A percentile compares a stretch with the other conserved stretches of the same genome.
phyloP scores from a whole-genome alignment of 2,113 vertebrate species.

The Notechis scutatus region DNA sequence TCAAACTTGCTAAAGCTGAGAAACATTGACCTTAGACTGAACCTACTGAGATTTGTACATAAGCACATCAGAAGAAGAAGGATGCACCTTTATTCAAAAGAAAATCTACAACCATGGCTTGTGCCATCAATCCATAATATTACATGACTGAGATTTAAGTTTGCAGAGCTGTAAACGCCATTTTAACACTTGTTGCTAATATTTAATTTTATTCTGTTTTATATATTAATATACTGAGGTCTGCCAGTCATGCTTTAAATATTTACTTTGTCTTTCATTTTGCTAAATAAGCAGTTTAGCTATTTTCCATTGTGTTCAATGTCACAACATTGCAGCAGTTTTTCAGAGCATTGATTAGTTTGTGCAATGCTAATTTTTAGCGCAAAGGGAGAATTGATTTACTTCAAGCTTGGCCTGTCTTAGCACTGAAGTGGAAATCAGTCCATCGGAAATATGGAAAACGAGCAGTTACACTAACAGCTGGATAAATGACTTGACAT shows the following conservation, averaged over 20 bases:
- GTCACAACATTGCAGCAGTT: constrained; percentile 63
- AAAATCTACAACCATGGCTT: neutral
- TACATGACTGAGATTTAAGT: neutral
- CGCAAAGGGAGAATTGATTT: constrained; percentile 69
- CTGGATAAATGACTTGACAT: constrained; percentile 81
- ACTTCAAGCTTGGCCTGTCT: constrained; percentile 76
- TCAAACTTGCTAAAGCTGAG: neutral
- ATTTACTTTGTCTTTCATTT: constrained; percentile 31
- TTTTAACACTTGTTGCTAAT: constrained; percentile 58
- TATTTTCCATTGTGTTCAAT: constrained; percentile 61
- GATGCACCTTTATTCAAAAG: neutral
- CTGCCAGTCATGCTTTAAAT: constrained; percentile 14
- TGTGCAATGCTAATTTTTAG: constrained; percentile 68
- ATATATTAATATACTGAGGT: constrained; percentile 12
- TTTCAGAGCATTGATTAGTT: constrained; percentile 67
- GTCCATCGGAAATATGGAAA: constrained; percentile 74
- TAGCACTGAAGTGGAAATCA: constrained; percentile 78
- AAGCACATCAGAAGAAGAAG: neutral
- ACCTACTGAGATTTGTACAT: neutral
- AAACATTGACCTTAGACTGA: neutral
- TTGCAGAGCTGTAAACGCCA: constrained; percentile 18
- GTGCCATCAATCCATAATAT: neutral
- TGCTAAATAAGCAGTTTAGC: constrained; percentile 67
- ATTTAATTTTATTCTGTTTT: constrained; percentile 20
- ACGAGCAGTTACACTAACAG: constrained; percentile 72